Base-by-base conservation (phyloP, 2,888 invertebrate genomes). In the Phragmatobia fuliginosa region DNA sequence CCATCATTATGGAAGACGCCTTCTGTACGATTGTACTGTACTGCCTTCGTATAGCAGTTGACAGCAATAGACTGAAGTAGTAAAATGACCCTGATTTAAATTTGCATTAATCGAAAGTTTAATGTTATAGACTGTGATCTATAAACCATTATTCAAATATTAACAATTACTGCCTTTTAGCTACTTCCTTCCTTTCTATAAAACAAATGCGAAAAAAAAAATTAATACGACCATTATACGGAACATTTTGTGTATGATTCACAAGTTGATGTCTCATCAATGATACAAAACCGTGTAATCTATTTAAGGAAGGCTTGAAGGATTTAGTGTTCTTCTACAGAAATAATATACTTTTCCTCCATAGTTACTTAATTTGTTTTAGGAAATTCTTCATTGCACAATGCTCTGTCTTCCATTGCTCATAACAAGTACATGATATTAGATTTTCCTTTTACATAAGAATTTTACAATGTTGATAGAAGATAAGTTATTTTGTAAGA, bases 391-490 rank as follows among this genome's bases (percentile, higher is more conserved):
- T 25, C 25, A 52, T 11, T 28, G 52, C 14, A 28, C 14, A 56
- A 56, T n/a, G n/a, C n/a, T n/a, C n/a, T n/a, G 28, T 16, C 56
- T 28, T 28, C 56, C 56, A 28, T 6, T 28, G 33, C 33, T 21
- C 33, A 32, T 59, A 8, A 31, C n/a, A n/a, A n/a, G n/a, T 18
- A 8, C 31, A 59, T 33, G 3, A 16, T 31, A 32, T 64, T 56
- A 28, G 56, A 31, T 28, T 59, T 18, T 32, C n/a, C 38, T 59
- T 58, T 65, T 38, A 60, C 45, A 69, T 56, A 31, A 64, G 8
- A 31, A 67, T 76, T 75, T 65, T 65, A 52, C 60, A 68, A 66
- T 33, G 45, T 49, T 31, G 3, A 3, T 10, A 21, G 8, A 21
- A 33, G 10, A n/a, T 32, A 60, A 31, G 2, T 33, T 2, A 60